Evolutionary conservation across 2,888 invertebrate species (phyloP).

Genomic region (Pelosia muscerda): DNA sequence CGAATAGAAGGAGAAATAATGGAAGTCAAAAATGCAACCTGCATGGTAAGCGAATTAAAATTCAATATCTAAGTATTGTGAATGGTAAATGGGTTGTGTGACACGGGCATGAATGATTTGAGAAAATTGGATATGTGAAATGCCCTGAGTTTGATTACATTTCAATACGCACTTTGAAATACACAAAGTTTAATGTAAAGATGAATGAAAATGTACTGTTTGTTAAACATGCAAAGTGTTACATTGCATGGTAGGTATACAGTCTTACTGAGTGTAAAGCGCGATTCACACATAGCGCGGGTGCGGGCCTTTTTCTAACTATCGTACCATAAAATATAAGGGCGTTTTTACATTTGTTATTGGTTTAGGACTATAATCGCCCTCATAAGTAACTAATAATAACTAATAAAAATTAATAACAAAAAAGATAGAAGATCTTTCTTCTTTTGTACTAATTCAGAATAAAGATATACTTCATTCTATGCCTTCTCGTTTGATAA

Average conservation of each 20-base stretch:
- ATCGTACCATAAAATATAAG: too few species aligned
- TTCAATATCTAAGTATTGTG: background rate
- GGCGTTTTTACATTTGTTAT: too few species aligned
- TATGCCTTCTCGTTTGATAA: background rate
- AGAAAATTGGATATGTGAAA: slow-evolving; percentile 4
- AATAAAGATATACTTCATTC: background rate
- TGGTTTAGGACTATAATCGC: too few species aligned
- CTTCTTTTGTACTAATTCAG: background rate
- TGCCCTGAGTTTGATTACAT: background rate
- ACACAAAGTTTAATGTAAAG: background rate
- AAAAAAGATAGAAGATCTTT: background rate
- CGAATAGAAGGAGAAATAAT: background rate
- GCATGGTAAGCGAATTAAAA: background rate
- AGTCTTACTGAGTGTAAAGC: too few species aligned
- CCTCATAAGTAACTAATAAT: background rate
- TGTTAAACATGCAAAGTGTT: too few species aligned
- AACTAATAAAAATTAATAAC: too few species aligned
- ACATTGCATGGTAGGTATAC: too few species aligned
- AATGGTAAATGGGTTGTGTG: background rate
- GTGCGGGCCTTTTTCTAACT: background rate
- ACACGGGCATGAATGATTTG: slow-evolving; percentile 2
- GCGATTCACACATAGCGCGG: too few species aligned
- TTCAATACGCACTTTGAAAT: background rate
- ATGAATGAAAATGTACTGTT: background rate
- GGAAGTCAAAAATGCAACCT: background rate